phyloP scores from a whole-genome alignment of 2,888 invertebrate species.

The Netelia fuscicornis region DNA sequence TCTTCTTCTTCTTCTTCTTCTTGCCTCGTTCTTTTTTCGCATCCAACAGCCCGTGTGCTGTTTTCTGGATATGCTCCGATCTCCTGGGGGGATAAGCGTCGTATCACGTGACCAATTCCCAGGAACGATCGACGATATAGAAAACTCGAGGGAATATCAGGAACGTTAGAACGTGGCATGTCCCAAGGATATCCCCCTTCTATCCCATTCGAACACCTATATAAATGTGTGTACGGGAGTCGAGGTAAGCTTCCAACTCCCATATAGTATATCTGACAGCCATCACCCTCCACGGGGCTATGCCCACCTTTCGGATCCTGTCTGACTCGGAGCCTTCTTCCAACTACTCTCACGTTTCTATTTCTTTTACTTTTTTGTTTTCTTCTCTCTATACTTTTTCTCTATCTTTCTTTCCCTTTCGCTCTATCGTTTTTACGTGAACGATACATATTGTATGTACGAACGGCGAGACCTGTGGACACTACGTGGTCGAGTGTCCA shows the following conservation, averaged over 20 bases:
- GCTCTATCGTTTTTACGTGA: neutral
- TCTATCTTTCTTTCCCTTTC: neutral
- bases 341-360: conserved; percentile 12
- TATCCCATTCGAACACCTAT: conserved; percentile 19
- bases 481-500: conserved; percentile 5
- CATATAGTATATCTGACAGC: conserved; percentile 48
- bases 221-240: neutral
- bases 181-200: neutral
- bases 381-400: neutral
- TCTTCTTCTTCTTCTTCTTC: conserved; percentile 10
- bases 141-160: conserved; percentile 52
- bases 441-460: conserved; percentile 14
- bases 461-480: neutral
- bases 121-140: conserved; percentile 64
- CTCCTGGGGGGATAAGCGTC: conserved; percentile 59
- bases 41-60: neutral
- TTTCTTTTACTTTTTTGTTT: neutral
- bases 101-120: conserved; percentile 69
- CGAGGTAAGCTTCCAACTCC: conserved; percentile 15
- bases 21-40: conserved; percentile 27
- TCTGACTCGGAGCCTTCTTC: conserved; percentile 37
- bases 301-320: conserved; percentile 2
- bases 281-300: conserved; percentile 28
- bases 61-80: conserved; percentile 42
- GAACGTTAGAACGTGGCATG: conserved; percentile 24